Conservation (phyloP, 2,888 invertebrate species). For the Thymelicus acteon region DNA sequence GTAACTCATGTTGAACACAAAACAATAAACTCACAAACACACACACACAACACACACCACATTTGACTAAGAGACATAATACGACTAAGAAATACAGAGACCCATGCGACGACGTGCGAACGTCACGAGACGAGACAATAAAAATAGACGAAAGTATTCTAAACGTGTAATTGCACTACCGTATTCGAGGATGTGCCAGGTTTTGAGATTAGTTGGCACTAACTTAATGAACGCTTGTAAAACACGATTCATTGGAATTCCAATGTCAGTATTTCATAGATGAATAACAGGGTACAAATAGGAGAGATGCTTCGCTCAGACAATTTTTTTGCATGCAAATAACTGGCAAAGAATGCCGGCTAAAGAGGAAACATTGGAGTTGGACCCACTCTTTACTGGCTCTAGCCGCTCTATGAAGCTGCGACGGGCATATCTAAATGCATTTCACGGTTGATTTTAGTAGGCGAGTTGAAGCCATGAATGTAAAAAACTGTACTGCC, state of each 20-base stretch:
- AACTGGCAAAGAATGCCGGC: too few relatives aligned
- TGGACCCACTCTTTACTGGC: too few relatives aligned
- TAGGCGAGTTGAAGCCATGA: too few relatives aligned
- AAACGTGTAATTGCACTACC: conserved; percentile 24
- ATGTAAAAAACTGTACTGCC: too few relatives aligned
- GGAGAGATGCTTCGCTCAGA: too few relatives aligned
- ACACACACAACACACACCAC: conserved; percentile 6
- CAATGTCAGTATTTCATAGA: background rate
- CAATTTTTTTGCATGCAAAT: too few relatives aligned
- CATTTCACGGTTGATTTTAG: too few relatives aligned
- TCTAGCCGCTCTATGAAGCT: too few relatives aligned
- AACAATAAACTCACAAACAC: background rate
- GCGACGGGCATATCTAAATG: too few relatives aligned
- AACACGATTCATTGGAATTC: background rate
- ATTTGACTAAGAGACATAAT: conserved; percentile 7
- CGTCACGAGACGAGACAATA: conserved; percentile 13
- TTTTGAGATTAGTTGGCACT: background rate
- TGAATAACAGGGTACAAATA: background rate
- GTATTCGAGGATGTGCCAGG: conserved; percentile 26
- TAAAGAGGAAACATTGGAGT: too few relatives aligned
- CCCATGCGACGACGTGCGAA: conserved; percentile 2
- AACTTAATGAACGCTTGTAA: conserved; percentile 4
- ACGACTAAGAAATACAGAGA: conserved; percentile 2
- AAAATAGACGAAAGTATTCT: conserved; percentile 25
- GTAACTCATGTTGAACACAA: conserved; percentile 16